Percentiles rank a stretch among this genome's conserved stretches.
Conservation (phyloP, 2,113 vertebrate genomes). For the Orcinus orca region DNA sequence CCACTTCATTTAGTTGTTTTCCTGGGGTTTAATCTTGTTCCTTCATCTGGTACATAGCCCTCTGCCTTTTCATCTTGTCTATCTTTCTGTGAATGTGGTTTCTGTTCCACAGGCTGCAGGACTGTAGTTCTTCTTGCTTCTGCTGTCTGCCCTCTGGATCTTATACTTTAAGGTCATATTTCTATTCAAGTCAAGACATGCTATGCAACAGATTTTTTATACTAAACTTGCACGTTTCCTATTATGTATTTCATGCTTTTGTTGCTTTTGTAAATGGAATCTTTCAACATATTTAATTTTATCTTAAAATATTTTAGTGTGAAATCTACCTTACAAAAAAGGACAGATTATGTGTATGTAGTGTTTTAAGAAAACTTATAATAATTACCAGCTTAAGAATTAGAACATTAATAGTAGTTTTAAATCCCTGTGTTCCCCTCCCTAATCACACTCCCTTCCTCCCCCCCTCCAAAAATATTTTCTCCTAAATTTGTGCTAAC, state of each 20-base stretch:
- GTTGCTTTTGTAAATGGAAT: neutral
- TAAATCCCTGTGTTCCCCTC: neutral
- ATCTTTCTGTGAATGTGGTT: too few relatives aligned
- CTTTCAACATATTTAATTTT: neutral
- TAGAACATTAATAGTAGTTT: neutral
- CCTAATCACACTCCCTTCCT: neutral
- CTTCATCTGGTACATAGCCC: too few relatives aligned
- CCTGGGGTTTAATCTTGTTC: too few relatives aligned
- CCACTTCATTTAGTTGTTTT: too few relatives aligned
- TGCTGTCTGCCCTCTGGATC: too few relatives aligned
- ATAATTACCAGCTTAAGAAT: neutral
- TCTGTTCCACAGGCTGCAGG: too few relatives aligned
- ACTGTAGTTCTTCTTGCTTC: too few relatives aligned
- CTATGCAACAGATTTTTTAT: neutral
- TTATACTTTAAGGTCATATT: neutral
- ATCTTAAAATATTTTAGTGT: constrained; percentile 37
- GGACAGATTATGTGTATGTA: neutral
- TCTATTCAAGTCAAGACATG: neutral
- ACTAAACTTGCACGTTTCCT: neutral
- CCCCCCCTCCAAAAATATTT: neutral
- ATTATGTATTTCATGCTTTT: neutral
- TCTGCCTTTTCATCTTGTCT: too few relatives aligned
- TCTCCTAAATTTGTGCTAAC: neutral
- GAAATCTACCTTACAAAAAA: neutral
- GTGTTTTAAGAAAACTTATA: neutral